A percentile compares a stretch with the other conserved stretches of the same genome.
These are phyloP conservation scores for Abscondita cerata DNA, from an alignment of 2,888 invertebrate species.

Conservation along the genomic window DNA sequence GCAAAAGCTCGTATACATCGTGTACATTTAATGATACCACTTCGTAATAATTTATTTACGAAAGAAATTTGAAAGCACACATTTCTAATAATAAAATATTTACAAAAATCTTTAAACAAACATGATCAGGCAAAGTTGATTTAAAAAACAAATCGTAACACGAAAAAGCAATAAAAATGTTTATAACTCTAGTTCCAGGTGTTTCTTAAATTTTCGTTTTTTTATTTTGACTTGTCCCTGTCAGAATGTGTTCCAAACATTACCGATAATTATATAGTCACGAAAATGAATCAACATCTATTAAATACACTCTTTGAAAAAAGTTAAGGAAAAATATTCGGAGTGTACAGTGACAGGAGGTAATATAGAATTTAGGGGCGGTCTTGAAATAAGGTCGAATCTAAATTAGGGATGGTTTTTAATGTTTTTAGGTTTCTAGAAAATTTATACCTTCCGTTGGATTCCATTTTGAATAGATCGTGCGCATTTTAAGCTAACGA, in stretches of 20 bases:
- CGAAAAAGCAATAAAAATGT: slow-evolving; percentile 32
- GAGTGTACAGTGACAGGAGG: slow-evolving; percentile 39
- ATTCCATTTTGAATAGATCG: slow-evolving; percentile 45
- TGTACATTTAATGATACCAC: too few species aligned
- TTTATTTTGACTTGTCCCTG: slow-evolving; percentile 42
- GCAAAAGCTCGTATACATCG: neutral
- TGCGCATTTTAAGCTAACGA: slow-evolving; percentile 26
- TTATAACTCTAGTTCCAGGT: slow-evolving; percentile 41
- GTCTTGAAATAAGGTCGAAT: slow-evolving; percentile 37
- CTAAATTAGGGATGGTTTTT: slow-evolving; percentile 47
- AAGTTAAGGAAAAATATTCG: neutral
- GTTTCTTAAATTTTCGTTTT: slow-evolving; percentile 42
- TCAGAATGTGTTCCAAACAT: slow-evolving; percentile 43
- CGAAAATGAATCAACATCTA: slow-evolving; percentile 27
- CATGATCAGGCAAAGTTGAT: neutral
- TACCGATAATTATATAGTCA: slow-evolving; percentile 39
- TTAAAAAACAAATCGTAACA: neutral
- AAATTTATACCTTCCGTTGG: slow-evolving; percentile 48
- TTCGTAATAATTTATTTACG: too few species aligned
- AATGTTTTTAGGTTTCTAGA: slow-evolving; percentile 42
- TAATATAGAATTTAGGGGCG: slow-evolving; percentile 41
- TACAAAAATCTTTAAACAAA: slow-evolving; percentile 10
- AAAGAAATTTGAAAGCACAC: too few species aligned
- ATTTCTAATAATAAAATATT: slow-evolving; percentile 2
- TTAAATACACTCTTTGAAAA: slow-evolving; percentile 32